Conservation (phyloP, 2,113 vertebrate genomes). For the Silurus asotus region DNA sequence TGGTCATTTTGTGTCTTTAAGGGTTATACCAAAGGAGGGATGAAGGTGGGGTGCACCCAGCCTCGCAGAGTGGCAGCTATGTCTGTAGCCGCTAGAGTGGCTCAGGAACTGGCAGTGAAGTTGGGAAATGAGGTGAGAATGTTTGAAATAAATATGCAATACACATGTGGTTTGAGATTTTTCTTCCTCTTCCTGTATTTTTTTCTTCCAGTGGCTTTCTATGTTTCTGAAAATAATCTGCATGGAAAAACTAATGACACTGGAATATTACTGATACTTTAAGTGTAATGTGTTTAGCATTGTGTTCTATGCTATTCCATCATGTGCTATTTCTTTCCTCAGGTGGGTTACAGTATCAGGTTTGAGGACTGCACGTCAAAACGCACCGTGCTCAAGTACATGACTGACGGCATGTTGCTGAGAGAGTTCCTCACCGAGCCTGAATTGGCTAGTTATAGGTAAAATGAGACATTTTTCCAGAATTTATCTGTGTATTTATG, state of each 20-base stretch:
- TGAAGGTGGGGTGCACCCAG: slow-evolving; percentile 90
- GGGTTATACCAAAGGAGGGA: slow-evolving; percentile 84
- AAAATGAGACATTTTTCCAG: background rate
- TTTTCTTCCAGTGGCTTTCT: background rate
- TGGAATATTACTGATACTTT: background rate
- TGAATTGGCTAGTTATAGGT: slow-evolving; percentile 92
- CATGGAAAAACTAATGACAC: background rate
- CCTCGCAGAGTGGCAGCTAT: slow-evolving; percentile 91
- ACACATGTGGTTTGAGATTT: background rate
- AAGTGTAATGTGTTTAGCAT: background rate
- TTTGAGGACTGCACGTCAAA: slow-evolving; percentile 94
- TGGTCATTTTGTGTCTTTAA: slow-evolving; percentile 49
- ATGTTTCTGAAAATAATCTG: background rate
- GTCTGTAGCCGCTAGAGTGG: slow-evolving; percentile 87
- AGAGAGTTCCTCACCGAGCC: slow-evolving; percentile 92
- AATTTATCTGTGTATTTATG: background rate
- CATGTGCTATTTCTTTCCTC: background rate
- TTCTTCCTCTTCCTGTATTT: background rate
- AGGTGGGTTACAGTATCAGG: slow-evolving; percentile 92
- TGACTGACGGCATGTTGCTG: slow-evolving; percentile 95
- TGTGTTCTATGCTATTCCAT: background rate
- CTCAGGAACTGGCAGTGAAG: slow-evolving; percentile 86
- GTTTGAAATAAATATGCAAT: background rate
- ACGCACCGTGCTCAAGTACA: slow-evolving; percentile 88
- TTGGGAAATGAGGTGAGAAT: slow-evolving; percentile 85